Evolutionary conservation across 1,140 invertebrate species (phyloP).

Genomic region (Drosophila kikkawai): DNA sequence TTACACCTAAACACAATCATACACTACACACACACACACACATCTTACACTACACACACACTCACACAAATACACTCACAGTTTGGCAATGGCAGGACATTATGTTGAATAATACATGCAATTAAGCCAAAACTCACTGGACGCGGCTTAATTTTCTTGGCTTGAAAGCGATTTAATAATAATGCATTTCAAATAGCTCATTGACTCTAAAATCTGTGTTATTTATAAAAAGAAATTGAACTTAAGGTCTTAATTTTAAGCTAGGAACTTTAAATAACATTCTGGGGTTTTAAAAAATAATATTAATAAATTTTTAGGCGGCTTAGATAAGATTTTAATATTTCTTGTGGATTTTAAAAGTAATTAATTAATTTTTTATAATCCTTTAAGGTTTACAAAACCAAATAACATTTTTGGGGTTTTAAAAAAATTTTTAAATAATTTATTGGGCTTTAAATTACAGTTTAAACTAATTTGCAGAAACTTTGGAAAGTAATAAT

Average conservation of each 20-base stretch:
- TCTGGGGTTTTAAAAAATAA: not conserved
- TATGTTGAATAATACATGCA: slow-evolving; percentile 15
- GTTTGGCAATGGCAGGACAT: slow-evolving; percentile 25
- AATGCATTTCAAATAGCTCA: not conserved
- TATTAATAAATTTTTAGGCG: not conserved
- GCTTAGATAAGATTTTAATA: too few relatives aligned
- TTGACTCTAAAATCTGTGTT: not conserved
- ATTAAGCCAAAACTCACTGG: not conserved
- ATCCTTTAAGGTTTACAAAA: too few relatives aligned
- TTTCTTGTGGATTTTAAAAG: too few relatives aligned
- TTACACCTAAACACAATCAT: slow-evolving; percentile 18
- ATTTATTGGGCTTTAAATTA: too few relatives aligned
- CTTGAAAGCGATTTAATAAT: slow-evolving; percentile 4
- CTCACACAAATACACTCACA: not conserved
- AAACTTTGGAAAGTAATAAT: not conserved
- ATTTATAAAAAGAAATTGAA: too few relatives aligned
- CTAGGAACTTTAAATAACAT: not conserved
- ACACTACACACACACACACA: not conserved
- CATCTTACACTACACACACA: not conserved
- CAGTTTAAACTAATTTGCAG: too few relatives aligned
- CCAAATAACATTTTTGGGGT: not conserved
- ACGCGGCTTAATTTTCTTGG: not conserved
- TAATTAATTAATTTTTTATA: not conserved
- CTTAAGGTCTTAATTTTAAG: too few relatives aligned
- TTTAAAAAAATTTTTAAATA: not conserved